These are phyloP conservation scores for Amiota communis DNA, from an alignment of 2,888 invertebrate genomes.

Conservation along the genomic window DNA sequence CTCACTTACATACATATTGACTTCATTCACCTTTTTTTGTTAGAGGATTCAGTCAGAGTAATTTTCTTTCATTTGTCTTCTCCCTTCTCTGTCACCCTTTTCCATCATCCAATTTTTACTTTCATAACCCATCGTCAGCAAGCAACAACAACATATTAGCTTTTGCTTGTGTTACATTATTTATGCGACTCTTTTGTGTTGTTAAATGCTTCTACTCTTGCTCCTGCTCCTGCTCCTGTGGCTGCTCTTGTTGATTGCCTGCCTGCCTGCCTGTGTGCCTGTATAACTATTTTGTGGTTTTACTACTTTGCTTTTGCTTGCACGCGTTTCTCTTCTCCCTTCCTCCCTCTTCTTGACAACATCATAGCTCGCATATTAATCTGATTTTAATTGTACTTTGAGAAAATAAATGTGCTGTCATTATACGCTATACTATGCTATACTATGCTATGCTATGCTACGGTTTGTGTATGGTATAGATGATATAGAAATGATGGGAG, in stretches of 20 bases:
- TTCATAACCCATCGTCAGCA: background rate
- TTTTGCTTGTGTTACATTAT: slow-evolving; percentile 2
- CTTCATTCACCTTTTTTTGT: no score
- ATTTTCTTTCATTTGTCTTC: background rate
- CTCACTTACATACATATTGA: slow-evolving; percentile 2
- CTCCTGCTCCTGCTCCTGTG: background rate
- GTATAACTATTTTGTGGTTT: slow-evolving; percentile 6
- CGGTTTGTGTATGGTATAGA: no score
- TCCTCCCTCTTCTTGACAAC: background rate
- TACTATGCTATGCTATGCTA: no score
- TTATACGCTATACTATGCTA: slow-evolving; percentile 36
- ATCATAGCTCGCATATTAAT: slow-evolving; percentile 40
- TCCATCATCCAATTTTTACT: background rate
- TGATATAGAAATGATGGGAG: no score
- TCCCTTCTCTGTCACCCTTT: background rate
- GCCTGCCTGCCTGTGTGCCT: background rate
- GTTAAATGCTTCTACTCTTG: slow-evolving; percentile 11
- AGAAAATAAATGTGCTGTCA: slow-evolving; percentile 52
- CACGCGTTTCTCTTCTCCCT: slow-evolving; percentile 5
- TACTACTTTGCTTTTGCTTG: background rate
- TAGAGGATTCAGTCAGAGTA: background rate
- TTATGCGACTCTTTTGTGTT: slow-evolving; percentile 15
- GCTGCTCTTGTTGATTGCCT: no score
- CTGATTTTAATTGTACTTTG: slow-evolving; percentile 55
- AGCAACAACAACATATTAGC: background rate